These are phyloP conservation scores for Aspidiotus rigidus DNA, from an alignment of 2,888 invertebrate genomes.

Conservation along the genomic window DNA sequence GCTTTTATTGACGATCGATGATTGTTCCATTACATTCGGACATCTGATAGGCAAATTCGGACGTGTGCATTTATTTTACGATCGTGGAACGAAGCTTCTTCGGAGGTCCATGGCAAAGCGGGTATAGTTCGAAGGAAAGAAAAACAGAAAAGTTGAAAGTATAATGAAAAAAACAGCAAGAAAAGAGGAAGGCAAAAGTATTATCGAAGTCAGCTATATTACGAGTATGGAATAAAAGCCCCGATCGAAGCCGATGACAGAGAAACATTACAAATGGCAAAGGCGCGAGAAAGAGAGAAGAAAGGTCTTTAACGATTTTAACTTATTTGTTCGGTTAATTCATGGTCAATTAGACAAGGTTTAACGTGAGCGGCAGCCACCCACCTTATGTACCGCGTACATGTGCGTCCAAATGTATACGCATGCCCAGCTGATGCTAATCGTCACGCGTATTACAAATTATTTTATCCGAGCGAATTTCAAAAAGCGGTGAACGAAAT, in stretches of 20 bases:
- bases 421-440: constrained; percentile 31
- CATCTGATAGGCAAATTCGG: too few species aligned
- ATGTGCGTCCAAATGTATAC: constrained; percentile 10
- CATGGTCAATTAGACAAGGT: constrained; percentile 28
- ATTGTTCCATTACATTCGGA: too few species aligned
- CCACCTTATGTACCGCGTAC: constrained; percentile 14
- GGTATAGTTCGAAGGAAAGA: not conserved
- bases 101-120: not conserved
- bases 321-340: constrained; percentile 29
- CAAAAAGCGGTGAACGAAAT: constrained; percentile 22
- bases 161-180: too few species aligned
- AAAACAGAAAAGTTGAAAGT: not conserved
- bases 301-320: constrained; percentile 29
- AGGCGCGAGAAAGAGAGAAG: not conserved
- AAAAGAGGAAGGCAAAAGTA: too few species aligned
- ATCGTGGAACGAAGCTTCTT: not conserved
- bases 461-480: constrained; percentile 25
- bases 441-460: constrained; percentile 27
- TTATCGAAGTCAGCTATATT: too few species aligned
- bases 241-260: too few species aligned
- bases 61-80: not conserved
- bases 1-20: too few species aligned
- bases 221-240: too few species aligned
- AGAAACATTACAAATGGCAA: not conserved
- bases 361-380: constrained; percentile 21